A percentile compares a stretch with the other conserved stretches of the same genome.
phyloP scores from a whole-genome alignment of 2,113 vertebrate species.

The Vanacampus margaritifer region DNA sequence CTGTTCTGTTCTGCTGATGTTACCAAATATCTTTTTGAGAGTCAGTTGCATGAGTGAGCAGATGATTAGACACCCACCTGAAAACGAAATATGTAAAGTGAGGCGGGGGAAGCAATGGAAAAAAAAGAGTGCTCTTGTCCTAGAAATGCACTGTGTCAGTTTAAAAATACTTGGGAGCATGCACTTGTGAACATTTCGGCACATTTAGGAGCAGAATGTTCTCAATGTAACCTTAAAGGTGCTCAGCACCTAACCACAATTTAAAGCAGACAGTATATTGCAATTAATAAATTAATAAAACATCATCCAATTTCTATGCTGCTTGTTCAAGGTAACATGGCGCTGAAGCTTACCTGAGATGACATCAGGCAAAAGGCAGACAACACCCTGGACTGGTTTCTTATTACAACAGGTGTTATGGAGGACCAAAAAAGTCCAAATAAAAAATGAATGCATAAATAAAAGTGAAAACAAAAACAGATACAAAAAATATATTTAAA shows the following conservation, averaged over 20 bases:
- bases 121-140: constrained; percentile 46
- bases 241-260: not conserved
- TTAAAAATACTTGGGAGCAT: constrained; percentile 55
- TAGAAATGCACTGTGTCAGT: constrained; percentile 53
- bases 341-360: too few relatives aligned
- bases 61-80: constrained; percentile 36
- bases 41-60: constrained; percentile 17
- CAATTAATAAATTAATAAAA: too few relatives aligned
- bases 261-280: not conserved
- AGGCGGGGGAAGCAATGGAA: constrained; percentile 19
- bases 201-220: constrained; percentile 31
- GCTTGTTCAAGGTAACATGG: too few relatives aligned
- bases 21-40: constrained; percentile 25
- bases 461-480: too few relatives aligned
- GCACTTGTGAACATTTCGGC: constrained; percentile 37
- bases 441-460: too few relatives aligned
- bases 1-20: not conserved
- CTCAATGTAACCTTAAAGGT: not conserved
- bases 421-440: too few relatives aligned
- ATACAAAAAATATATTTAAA: too few relatives aligned
- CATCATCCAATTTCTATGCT: too few relatives aligned
- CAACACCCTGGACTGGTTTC: too few relatives aligned
- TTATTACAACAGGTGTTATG: too few relatives aligned
- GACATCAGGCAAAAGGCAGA: too few relatives aligned
- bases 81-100: constrained; percentile 34